These are phyloP conservation scores for Thamnophis elegans DNA, from an alignment of 2,797 vertebrate species.

Conservation along the genomic window DNA sequence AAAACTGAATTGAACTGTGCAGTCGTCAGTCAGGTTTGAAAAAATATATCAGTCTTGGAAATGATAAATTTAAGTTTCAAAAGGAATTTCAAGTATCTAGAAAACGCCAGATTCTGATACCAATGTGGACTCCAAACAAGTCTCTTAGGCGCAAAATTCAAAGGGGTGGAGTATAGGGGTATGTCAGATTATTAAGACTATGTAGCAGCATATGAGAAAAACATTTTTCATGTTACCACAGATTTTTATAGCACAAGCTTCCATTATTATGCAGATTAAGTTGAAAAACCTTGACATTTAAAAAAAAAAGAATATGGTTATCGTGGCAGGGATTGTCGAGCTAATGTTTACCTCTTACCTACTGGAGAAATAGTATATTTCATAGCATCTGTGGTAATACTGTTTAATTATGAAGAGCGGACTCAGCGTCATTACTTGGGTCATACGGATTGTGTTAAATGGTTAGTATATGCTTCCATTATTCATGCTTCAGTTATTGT, in stretches of 20 bases:
- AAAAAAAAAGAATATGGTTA: constrained; percentile 85
- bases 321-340: constrained; percentile 92
- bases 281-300: constrained; percentile 15
- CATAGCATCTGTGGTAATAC: constrained; percentile 90
- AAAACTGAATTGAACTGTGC: background rate
- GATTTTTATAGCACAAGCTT: background rate
- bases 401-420: constrained; percentile 94
- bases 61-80: background rate
- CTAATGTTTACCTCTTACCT: constrained; percentile 94
- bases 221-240: background rate
- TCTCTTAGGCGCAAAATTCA: background rate
- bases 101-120: too few relatives aligned
- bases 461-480: constrained; percentile 75
- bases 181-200: background rate
- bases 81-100: background rate
- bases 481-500: background rate
- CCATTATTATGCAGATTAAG: background rate
- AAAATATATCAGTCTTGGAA: background rate
- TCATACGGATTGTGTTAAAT: constrained; percentile 97
- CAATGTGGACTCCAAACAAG: background rate
- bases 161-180: background rate
- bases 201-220: background rate
- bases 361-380: constrained; percentile 97
- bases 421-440: constrained; percentile 95
- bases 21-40: background rate